Evolutionary conservation across 2,888 invertebrate species (phyloP).

Genomic region (Polylopha cassiicola): DNA sequence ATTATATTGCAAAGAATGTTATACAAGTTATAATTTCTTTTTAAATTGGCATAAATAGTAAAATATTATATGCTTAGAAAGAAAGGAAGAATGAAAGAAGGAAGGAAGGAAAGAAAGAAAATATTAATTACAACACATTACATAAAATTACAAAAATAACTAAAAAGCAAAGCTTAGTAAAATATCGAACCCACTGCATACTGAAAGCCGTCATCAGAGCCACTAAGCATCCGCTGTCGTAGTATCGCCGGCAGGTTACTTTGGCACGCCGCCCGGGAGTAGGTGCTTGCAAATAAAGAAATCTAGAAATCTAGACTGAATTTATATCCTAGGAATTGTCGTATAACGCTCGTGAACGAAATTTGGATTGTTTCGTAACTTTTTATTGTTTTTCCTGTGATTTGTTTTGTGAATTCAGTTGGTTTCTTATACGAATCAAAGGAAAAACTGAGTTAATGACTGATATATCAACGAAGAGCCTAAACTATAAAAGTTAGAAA

Average conservation of each 20-base stretch:
- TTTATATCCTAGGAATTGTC: constrained; percentile 21
- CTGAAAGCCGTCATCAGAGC: constrained; percentile 3
- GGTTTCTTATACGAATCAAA: constrained; percentile 1
- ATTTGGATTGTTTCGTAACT: constrained; percentile 22
- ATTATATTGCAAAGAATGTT: too few relatives aligned
- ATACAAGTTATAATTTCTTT: too few relatives aligned
- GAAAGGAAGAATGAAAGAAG: too few relatives aligned
- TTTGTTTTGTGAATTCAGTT: constrained; percentile 4
- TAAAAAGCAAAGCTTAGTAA: too few relatives aligned
- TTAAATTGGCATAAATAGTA: too few relatives aligned
- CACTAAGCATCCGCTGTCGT: constrained; percentile 1
- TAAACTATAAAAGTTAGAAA: too few relatives aligned
- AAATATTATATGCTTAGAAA: too few relatives aligned
- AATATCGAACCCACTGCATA: background rate
- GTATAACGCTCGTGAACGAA: constrained; percentile 21
- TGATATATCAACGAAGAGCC: too few relatives aligned
- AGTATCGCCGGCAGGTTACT: constrained; percentile 46
- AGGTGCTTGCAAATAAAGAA: constrained; percentile 36
- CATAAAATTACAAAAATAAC: too few relatives aligned
- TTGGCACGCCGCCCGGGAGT: constrained; percentile 54
- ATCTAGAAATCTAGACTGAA: constrained; percentile 23
- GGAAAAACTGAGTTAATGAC: background rate
- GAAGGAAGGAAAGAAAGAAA: too few relatives aligned
- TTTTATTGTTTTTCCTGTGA: constrained; percentile 18
- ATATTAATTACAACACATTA: too few relatives aligned